Percentiles rank a stretch among this genome's conserved stretches.
Evolutionary conservation across 1,140 invertebrate genomes (phyloP).

Genomic region (Ostrea denselamellosa): DNA sequence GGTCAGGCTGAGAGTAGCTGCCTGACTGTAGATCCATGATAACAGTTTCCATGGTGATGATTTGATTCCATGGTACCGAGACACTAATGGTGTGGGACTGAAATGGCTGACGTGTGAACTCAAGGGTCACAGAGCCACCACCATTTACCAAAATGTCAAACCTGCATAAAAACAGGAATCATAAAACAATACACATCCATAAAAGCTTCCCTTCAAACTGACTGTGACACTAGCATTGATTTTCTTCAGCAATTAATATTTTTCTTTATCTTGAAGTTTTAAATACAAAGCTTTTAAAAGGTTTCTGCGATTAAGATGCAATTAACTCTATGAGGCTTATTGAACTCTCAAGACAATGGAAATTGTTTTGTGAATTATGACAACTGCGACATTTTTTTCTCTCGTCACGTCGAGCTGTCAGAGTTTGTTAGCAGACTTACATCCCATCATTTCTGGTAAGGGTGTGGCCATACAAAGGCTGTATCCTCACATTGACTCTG

Average conservation of each 20-base stretch:
- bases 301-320: no score
- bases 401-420: no score
- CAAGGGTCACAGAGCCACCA: conserved; percentile 94
- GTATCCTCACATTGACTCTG: conserved; percentile 94
- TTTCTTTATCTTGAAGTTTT: no score
- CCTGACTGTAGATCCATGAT: conserved; percentile 84
- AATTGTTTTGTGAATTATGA: no score
- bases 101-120: conserved; percentile 96
- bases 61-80: conserved; percentile 98
- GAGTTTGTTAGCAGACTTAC: conserved; percentile 84
- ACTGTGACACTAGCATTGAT: no score
- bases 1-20: conserved; percentile 74
- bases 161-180: conserved; percentile 81
- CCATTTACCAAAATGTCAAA: conserved; percentile 98
- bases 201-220: no score
- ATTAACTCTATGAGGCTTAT: no score
- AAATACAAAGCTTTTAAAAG: no score
- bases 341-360: no score
- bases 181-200: no score
- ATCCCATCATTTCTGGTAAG: conserved; percentile 95
- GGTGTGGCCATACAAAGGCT: conserved; percentile 95
- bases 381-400: no score
- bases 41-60: conserved; percentile 79
- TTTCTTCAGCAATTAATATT: no score
- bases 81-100: conserved; percentile 93